These are phyloP conservation scores for Pediacus dermestoides DNA, from an alignment of 2,888 invertebrate genomes.

Conservation along the genomic window DNA sequence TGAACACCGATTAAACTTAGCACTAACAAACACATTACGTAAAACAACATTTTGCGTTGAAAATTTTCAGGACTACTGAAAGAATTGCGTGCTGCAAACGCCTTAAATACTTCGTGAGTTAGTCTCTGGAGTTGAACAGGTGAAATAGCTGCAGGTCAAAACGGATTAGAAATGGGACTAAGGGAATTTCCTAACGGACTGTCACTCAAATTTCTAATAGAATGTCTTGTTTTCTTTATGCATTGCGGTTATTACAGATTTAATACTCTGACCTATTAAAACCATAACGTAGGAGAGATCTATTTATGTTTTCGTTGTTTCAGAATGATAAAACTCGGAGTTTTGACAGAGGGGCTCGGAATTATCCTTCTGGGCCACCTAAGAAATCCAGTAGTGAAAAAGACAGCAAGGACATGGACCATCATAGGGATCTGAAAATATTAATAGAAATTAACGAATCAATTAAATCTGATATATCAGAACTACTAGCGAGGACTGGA, in stretches of 20 bases:
- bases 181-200: constrained; percentile 38
- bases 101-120: constrained; percentile 37
- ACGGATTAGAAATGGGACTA: constrained; percentile 46
- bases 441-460: constrained; percentile 34
- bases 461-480: constrained; percentile 36
- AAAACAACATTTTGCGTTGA: not conserved
- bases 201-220: constrained; percentile 28
- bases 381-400: constrained; percentile 20
- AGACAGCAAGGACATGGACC: constrained; percentile 27
- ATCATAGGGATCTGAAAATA: constrained; percentile 25
- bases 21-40: constrained; percentile 4
- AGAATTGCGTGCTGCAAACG: constrained; percentile 12
- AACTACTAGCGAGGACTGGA: constrained; percentile 31
- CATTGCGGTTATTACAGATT: no score
- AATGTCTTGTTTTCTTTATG: no score
- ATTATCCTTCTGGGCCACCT: constrained; percentile 18
- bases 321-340: constrained; percentile 40
- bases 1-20: constrained; percentile 20
- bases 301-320: no score
- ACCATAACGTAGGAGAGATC: no score
- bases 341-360: constrained; percentile 32
- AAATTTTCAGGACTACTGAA: constrained; percentile 7
- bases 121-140: constrained; percentile 42
- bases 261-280: no score
- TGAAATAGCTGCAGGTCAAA: constrained; percentile 30